phyloP scores from a whole-genome alignment of 2,797 vertebrate species.

The Scarus forsteni region DNA sequence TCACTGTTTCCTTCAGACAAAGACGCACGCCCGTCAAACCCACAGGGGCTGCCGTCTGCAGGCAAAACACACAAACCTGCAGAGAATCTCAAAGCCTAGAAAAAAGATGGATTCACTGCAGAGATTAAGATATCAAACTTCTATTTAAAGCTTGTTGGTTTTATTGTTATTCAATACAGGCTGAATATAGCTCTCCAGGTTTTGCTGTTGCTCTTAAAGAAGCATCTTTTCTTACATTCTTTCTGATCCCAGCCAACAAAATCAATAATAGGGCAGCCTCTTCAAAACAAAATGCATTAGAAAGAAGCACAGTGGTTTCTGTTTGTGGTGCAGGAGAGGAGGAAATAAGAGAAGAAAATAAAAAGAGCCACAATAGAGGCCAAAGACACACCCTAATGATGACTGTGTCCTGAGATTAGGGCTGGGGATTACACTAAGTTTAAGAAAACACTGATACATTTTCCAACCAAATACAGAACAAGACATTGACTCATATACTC shows the following conservation, averaged over 20 bases:
- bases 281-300: constrained; percentile 5
- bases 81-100: not conserved
- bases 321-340: constrained; percentile 3
- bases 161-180: not conserved
- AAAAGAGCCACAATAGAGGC: not conserved
- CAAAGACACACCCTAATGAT: constrained; percentile 52
- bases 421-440: too few relatives aligned
- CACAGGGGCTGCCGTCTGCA: constrained; percentile 17
- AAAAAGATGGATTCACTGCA: constrained; percentile 7
- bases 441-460: too few relatives aligned
- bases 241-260: constrained; percentile 17
- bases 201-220: constrained; percentile 7
- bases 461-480: too few relatives aligned
- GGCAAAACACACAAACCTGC: constrained; percentile 19
- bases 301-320: constrained; percentile 7
- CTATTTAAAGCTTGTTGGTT: not conserved
- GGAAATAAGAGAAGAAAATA: constrained; percentile 30
- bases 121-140: constrained; percentile 8
- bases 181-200: constrained; percentile 14
- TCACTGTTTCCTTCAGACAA: constrained; percentile 24
- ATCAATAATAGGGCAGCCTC: constrained; percentile 27
- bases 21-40: constrained; percentile 35
- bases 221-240: constrained; percentile 1
- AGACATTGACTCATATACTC: too few relatives aligned
- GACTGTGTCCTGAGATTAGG: not conserved